phyloP scores from a whole-genome alignment of 1,140 invertebrate genomes.

The Listronotus bonariensis region DNA sequence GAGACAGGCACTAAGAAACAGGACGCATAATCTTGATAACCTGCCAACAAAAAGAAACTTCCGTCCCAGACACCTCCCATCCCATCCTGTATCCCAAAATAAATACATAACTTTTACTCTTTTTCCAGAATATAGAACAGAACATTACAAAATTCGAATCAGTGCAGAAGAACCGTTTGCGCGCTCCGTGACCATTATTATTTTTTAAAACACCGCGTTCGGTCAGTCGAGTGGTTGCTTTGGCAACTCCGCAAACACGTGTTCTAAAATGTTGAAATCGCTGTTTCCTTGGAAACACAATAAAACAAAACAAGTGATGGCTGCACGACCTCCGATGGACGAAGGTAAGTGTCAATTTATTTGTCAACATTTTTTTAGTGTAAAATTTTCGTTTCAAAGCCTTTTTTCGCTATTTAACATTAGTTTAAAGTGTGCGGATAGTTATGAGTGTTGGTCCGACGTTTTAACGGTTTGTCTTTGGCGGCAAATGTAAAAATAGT shows the following conservation, averaged over 20 bases:
- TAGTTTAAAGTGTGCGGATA: conserved; percentile 7
- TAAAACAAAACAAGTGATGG: conserved; percentile 52
- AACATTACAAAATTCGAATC: conserved; percentile 13
- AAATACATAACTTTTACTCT: conserved; percentile 6
- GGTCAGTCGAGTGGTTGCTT: conserved; percentile 7
- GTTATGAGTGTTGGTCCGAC: not conserved
- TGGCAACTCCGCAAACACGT: conserved; percentile 36
- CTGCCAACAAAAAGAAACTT: conserved; percentile 32
- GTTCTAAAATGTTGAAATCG: conserved; percentile 46
- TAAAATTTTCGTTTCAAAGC: conserved; percentile 3
- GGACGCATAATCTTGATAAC: conserved; percentile 19
- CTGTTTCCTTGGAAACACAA: conserved; percentile 54
- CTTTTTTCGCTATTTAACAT: not conserved
- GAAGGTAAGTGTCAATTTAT: conserved; percentile 47
- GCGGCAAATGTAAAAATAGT: conserved; percentile 30
- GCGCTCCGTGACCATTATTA: not conserved
- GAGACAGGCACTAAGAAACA: conserved; percentile 8
- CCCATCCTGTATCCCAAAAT: conserved; percentile 24
- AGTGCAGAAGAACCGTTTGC: not conserved
- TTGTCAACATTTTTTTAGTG: conserved; percentile 15
- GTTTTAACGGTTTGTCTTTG: not conserved
- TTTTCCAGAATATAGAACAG: conserved; percentile 14
- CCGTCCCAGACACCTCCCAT: conserved; percentile 18
- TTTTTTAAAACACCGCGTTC: conserved; percentile 9
- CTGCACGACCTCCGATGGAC: conserved; percentile 47